phyloP scores from a whole-genome alignment of 2,888 invertebrate genomes.

The Phrixothrix hirtus region DNA sequence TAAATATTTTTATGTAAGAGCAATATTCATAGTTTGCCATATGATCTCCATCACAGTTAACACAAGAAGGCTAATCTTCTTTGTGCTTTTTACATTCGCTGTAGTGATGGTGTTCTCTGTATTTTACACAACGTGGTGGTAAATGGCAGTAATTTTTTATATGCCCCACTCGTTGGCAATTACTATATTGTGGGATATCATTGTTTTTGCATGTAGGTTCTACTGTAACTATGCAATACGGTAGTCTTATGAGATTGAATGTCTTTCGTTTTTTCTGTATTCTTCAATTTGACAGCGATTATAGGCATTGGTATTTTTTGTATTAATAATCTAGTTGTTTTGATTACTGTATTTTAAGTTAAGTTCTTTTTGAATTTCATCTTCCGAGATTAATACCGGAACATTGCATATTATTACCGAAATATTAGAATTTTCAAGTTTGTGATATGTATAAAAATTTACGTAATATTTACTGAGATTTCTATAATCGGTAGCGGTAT shows the following conservation, averaged over 20 bases:
- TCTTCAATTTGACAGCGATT: neutral
- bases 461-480: too few relatives aligned
- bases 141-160: neutral
- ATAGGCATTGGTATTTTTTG: neutral
- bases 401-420: too few relatives aligned
- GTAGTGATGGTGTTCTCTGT: neutral
- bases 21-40: neutral
- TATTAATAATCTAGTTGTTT: neutral
- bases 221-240: neutral
- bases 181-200: neutral
- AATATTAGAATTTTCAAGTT: too few relatives aligned
- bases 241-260: neutral
- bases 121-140: neutral
- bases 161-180: neutral
- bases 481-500: too few relatives aligned
- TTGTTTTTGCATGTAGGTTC: neutral
- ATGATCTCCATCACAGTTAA: neutral
- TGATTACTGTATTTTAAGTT: too few relatives aligned
- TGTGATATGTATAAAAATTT: too few relatives aligned
- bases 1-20: too few relatives aligned
- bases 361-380: too few relatives aligned
- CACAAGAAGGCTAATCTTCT: neutral
- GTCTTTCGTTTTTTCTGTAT: neutral
- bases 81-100: neutral
- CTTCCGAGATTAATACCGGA: too few relatives aligned